phyloP scores from a whole-genome alignment of 2,888 invertebrate species.

The Drosophila melanosoma region DNA sequence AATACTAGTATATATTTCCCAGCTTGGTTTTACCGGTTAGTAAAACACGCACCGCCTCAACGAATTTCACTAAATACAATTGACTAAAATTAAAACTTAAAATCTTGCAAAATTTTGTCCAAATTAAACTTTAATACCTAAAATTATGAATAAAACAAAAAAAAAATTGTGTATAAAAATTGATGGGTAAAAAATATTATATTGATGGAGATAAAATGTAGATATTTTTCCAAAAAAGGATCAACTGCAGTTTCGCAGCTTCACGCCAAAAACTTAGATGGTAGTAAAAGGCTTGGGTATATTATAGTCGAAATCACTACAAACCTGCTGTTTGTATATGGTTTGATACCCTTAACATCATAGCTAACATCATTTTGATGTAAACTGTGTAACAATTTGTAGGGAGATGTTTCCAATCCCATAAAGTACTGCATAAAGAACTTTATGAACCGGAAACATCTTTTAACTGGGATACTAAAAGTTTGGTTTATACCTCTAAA shows the following conservation, averaged over 20 bases:
- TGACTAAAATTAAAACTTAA: neutral
- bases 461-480: neutral
- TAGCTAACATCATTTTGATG: neutral
- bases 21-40: neutral
- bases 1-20: neutral
- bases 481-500: neutral
- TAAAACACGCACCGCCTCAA: neutral
- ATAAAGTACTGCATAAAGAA: neutral
- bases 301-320: neutral
- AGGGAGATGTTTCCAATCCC: neutral
- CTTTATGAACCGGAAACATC: neutral
- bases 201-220: neutral
- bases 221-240: neutral
- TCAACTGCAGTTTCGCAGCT: neutral
- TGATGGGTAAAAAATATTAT: neutral
- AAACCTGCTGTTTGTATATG: conserved; percentile 10
- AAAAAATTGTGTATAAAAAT: neutral
- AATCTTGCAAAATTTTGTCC: neutral
- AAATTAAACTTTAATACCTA: neutral
- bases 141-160: neutral
- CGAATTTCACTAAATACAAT: neutral
- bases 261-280: too few relatives aligned
- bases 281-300: conserved; percentile 9
- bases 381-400: neutral
- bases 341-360: neutral